Evolutionary conservation across 2,888 invertebrate species (phyloP).

Genomic region (Trachelus troglodyta): DNA sequence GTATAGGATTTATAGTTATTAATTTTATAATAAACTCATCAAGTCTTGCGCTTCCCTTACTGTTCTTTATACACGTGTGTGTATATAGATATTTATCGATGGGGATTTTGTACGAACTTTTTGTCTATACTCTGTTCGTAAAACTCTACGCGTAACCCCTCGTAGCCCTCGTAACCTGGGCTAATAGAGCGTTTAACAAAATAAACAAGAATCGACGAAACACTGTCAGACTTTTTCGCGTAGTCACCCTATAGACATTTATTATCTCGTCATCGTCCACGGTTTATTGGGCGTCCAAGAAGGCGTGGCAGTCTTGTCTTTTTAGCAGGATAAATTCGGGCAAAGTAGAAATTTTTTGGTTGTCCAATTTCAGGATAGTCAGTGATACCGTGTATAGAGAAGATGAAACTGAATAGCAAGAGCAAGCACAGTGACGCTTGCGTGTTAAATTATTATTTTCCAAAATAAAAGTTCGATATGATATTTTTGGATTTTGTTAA

Average conservation of each 20-base stretch:
- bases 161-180: constrained; percentile 5
- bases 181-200: constrained; percentile 33
- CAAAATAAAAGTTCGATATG: too few species aligned
- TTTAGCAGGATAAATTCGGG: background rate
- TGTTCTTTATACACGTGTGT: too few species aligned
- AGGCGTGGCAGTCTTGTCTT: constrained; percentile 30
- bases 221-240: constrained; percentile 23
- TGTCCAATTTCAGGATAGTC: background rate
- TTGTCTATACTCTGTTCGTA: background rate
- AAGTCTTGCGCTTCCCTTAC: constrained; percentile 32
- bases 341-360: constrained; percentile 3
- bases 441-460: too few species aligned
- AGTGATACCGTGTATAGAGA: background rate
- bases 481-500: too few species aligned
- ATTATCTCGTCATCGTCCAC: constrained; percentile 28
- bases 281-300: constrained; percentile 17
- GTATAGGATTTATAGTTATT: constrained; percentile 58
- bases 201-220: constrained; percentile 29
- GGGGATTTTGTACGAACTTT: too few species aligned
- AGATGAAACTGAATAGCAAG: too few species aligned
- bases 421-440: too few species aligned
- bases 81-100: too few species aligned
- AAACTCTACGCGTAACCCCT: background rate
- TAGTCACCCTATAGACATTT: constrained; percentile 36
- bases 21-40: constrained; percentile 62